A percentile compares a stretch with the other conserved stretches of the same genome.
These are phyloP conservation scores for Phylloscopus whistleri DNA, from an alignment of 2,113 vertebrate genomes.

Conservation along the genomic window DNA sequence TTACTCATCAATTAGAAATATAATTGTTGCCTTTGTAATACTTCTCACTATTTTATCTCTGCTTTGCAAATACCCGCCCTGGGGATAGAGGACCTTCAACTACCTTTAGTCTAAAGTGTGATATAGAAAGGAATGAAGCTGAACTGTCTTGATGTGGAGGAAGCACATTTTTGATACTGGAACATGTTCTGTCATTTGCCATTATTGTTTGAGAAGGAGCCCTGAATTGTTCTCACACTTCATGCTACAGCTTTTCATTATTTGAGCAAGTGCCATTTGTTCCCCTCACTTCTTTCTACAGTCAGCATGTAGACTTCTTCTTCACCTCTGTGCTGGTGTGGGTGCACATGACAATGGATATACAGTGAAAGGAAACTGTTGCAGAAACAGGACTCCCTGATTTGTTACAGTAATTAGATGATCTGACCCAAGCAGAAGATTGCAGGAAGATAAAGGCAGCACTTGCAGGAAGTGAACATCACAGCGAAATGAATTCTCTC, in stretches of 20 bases:
- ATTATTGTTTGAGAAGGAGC: not conserved
- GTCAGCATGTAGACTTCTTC: not conserved
- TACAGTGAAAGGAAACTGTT: not conserved
- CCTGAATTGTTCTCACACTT: not conserved
- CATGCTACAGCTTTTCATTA: not conserved
- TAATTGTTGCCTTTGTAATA: not conserved
- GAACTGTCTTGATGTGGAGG: not conserved
- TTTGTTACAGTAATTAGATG: not conserved
- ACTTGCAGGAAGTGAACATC: not conserved
- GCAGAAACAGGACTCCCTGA: not conserved
- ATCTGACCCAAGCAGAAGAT: not conserved
- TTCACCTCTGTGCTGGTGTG: not conserved
- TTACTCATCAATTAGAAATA: slow-evolving; percentile 47
- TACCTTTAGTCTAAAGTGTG: not conserved
- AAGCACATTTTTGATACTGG: not conserved
- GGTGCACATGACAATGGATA: not conserved
- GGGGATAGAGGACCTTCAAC: not conserved
- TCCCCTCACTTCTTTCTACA: not conserved
- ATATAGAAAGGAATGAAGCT: not conserved
- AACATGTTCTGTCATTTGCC: not conserved
- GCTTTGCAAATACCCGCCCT: not conserved
- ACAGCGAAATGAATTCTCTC: not conserved
- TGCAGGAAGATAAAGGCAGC: not conserved
- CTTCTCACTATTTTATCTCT: not conserved
- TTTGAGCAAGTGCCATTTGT: not conserved